Evolutionary conservation across 2,888 invertebrate species (phyloP), one percentile per base, ranked within the genome.

Genomic region (Notodonta ziczac): DNA sequence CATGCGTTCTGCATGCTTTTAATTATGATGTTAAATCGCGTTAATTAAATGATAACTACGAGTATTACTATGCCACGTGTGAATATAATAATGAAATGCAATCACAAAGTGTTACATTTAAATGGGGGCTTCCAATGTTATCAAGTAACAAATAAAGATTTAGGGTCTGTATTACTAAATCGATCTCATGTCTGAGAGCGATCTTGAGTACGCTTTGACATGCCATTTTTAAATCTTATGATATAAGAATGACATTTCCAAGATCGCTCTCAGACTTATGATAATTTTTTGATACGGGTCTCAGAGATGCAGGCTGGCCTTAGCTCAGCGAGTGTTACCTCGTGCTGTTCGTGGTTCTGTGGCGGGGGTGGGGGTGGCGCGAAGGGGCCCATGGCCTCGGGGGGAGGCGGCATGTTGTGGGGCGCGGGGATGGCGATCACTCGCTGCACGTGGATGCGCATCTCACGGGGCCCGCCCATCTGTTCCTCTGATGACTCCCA

Each of bases 401-500:
- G 88, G 6, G 84, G 82, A 0, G 86, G 84, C 0, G 90, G 90
- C 89, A 90, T 87, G 79, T 88, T 88, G 78, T 88, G 89, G 0
- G 89, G 85, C 0, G 89, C 87, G 5, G 93, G 92, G 72, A 93
- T 90, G 58, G 93, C 91, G 70, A 93, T 87, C 76, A 94, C 93
- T 44, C 94, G 84, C 78, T 94, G 94, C 4, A 94, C 94, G 74
- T 94, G 94, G 75, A 94, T 93, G 62, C 94, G 90, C 90, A 94
- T 93, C 78, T 94, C 92, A 56, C 91, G 90, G 42, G 87, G 87
- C 9, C 75, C 80, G 7, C 78, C 81, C 86, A 89, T 87, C 83
- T 91, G 91, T 76, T 93, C 91, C 73, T 93, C 93, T 0, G 93
- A 92, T 0, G 91, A 91, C 61, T 93, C 93, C 93, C 93, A 93